These are phyloP conservation scores for Cyclura pinguis DNA, from an alignment of 2,797 vertebrate species.

Conservation along the genomic window DNA sequence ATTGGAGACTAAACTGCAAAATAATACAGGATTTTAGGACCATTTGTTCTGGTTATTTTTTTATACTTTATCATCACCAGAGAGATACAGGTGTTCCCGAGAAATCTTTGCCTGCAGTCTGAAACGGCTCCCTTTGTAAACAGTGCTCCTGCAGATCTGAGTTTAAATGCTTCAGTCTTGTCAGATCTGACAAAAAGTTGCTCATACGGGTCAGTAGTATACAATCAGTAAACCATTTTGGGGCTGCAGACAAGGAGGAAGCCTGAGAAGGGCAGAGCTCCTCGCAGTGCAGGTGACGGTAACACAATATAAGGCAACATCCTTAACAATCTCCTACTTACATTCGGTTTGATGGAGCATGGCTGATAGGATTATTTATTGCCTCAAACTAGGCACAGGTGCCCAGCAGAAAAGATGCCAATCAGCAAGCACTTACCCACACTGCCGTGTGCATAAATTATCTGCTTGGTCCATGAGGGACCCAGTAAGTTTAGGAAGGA, in stretches of 20 bases:
- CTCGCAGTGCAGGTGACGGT: not conserved
- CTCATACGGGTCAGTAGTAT: not conserved
- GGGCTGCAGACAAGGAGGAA: slow-evolving; percentile 57
- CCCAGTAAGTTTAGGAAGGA: not conserved
- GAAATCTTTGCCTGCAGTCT: not conserved
- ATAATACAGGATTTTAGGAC: not conserved
- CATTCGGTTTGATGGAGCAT: slow-evolving; percentile 11
- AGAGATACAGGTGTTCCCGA: not conserved
- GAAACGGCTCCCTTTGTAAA: not conserved
- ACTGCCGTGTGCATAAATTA: slow-evolving; percentile 23
- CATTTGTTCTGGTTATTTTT: not conserved
- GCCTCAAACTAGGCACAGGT: slow-evolving; percentile 1
- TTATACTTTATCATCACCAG: not conserved
- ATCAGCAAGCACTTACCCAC: slow-evolving; percentile 28
- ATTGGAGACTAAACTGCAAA: not conserved
- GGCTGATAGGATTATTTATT: slow-evolving; percentile 42
- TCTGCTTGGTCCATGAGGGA: not conserved
- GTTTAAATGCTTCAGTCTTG: slow-evolving; percentile 21
- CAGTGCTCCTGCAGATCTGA: not conserved
- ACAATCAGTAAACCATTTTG: slow-evolving; percentile 58
- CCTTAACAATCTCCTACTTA: slow-evolving; percentile 17
- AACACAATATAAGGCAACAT: not conserved
- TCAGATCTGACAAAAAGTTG: slow-evolving; percentile 15
- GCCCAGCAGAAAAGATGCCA: slow-evolving; percentile 36
- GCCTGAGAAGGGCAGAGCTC: slow-evolving; percentile 18